Evolutionary conservation across 2,113 vertebrate species (phyloP), one percentile per base, ranked within the genome.

Genomic region (Apaloderma vittatum): DNA sequence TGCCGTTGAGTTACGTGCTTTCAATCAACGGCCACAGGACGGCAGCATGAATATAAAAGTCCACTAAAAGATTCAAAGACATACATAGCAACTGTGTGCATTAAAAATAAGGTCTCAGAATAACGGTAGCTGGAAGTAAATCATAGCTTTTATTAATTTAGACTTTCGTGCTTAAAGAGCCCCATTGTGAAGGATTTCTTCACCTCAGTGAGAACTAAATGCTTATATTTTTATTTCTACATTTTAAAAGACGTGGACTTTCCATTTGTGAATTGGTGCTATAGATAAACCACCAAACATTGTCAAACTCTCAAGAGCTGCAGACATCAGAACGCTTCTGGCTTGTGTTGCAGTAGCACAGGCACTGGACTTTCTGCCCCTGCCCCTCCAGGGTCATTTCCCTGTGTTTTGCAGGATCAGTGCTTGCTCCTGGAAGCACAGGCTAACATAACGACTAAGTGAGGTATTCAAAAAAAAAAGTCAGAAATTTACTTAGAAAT

Each of bases 31-130:
- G 55, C 74, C 78, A 80, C 18, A 15, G 88, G 79, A 84, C 49
- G 30, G 68, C 91, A 67, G 83, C 46, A 8, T 34, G 40, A 71
- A 52, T 71, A 45, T 52, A n/a, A 9, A 85, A 81, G 74, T 66
- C 34, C 12, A 6, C 67, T 13, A 29, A 57, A 51, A 76, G 26
- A 19, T 15, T 51, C 18, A 10, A 17, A 36, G 15, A 40, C 17
- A 3, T 6, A 2, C 20, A 8, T 9, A 61, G 45, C 37, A 46
- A 40, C 32, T 14, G 12, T 11, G 32, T 46, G 22, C 4, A 0
- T 72, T 66, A 65, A 22, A 65, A 76, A 30, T 62, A 71, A 87
- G 26, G 15, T n/a, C 45, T 59, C 27, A 10, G 27, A 72, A 61
- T 57, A 65, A 45, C 22, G 27, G 27, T 17, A 63, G 32, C 32